Conservation (phyloP, 37 sponge, comb jelly and placozoan species). For the Ianthella basta region DNA sequence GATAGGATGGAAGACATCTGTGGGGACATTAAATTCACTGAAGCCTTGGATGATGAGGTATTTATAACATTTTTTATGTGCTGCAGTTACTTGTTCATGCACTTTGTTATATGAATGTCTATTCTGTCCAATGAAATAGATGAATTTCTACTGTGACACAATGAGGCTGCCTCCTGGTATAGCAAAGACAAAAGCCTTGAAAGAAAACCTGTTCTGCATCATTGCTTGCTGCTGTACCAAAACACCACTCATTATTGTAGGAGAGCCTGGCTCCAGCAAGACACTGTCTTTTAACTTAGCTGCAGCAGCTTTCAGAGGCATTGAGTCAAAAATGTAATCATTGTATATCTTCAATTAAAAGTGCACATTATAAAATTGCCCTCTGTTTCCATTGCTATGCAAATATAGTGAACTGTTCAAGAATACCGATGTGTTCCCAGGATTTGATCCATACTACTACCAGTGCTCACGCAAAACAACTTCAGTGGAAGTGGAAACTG, state of each 20-base stretch:
- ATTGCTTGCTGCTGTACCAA: slow-evolving; percentile 79
- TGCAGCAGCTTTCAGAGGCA: slow-evolving; percentile 85
- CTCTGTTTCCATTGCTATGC: neutral
- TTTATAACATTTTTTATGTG: neutral
- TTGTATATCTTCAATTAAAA: neutral
- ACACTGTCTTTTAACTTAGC: slow-evolving; percentile 93
- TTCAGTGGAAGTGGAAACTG: slow-evolving; percentile 86
- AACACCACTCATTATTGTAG: slow-evolving; percentile 91
- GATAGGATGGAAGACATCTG: slow-evolving; percentile 29
- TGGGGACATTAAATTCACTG: neutral
- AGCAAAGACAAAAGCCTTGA: slow-evolving; percentile 86
- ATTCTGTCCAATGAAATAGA: no score
- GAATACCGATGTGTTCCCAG: slow-evolving; percentile 62
- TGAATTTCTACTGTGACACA: slow-evolving; percentile 56
- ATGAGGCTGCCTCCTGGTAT: slow-evolving; percentile 85
- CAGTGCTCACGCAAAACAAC: slow-evolving; percentile 92
- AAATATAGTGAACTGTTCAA: slow-evolving; percentile 48
- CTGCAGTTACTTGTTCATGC: neutral
- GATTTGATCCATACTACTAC: slow-evolving; percentile 83
- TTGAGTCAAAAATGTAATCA: slow-evolving; percentile 52
- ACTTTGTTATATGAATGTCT: neutral
- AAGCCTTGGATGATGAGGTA: slow-evolving; percentile 15
- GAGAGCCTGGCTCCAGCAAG: slow-evolving; percentile 91
- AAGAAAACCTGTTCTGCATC: slow-evolving; percentile 92
- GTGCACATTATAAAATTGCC: neutral